Percentiles rank a stretch among this genome's conserved stretches.
phyloP scores from a whole-genome alignment of 2,113 vertebrate genomes.

The Lota lota region DNA sequence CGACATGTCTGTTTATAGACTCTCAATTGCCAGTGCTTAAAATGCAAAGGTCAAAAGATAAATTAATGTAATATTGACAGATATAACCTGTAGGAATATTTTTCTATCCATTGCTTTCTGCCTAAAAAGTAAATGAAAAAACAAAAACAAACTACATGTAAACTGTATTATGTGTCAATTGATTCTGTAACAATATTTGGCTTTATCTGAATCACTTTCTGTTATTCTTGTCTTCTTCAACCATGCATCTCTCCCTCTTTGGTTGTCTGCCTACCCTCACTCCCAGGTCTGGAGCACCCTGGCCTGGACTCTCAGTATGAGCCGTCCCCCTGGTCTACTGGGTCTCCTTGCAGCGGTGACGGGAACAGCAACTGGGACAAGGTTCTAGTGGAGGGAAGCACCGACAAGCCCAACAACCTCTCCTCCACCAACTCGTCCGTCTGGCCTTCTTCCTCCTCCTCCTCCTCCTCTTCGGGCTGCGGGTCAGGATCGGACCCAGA shows the following conservation, averaged over 20 bases:
- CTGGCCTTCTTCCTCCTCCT: conserved; percentile 67
- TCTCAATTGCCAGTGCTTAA: no score
- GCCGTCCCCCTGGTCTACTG: conserved; percentile 87
- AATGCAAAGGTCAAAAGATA: no score
- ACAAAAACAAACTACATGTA: no score
- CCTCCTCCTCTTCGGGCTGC: conserved; percentile 63
- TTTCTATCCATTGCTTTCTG: no score
- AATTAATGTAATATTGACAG: no score
- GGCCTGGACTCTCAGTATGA: conserved; percentile 95
- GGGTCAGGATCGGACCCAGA: conserved; percentile 84
- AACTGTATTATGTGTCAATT: no score
- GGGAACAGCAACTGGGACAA: conserved; percentile 91
- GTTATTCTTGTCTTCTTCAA: not conserved
- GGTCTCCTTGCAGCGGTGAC: conserved; percentile 87
- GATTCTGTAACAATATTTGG: not conserved
- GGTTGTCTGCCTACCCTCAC: not conserved
- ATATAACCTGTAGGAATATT: no score
- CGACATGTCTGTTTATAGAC: no score
- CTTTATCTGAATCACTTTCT: not conserved
- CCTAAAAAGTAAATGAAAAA: no score
- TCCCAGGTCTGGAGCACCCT: conserved; percentile 87
- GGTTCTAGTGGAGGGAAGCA: conserved; percentile 86
- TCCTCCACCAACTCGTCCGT: conserved; percentile 59
- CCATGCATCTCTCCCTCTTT: not conserved
- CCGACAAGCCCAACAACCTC: conserved; percentile 75